Conservation (phyloP, 2,797 vertebrate species). For the Lacerta viridis region DNA sequence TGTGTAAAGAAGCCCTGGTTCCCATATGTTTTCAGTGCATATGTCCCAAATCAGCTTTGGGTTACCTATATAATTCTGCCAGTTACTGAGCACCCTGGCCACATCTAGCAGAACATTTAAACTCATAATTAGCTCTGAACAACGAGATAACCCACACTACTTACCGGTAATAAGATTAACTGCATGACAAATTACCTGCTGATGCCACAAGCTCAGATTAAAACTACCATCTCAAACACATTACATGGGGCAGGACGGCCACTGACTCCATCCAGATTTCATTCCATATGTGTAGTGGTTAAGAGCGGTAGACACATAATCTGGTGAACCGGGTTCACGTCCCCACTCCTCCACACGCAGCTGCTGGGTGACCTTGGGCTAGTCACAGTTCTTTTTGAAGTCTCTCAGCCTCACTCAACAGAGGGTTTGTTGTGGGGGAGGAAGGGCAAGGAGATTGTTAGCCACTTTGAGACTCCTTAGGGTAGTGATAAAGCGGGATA, state of each 20-base stretch:
- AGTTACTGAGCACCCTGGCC: not conserved
- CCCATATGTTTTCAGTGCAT: not conserved
- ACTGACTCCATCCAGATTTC: not conserved
- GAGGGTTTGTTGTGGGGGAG: too few relatives aligned
- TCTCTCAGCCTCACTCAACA: too few relatives aligned
- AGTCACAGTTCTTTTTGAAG: too few relatives aligned
- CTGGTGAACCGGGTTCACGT: too few relatives aligned
- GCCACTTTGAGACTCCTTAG: too few relatives aligned
- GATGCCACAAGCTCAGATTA: slow-evolving; percentile 9
- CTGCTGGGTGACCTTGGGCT: too few relatives aligned
- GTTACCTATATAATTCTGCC: not conserved
- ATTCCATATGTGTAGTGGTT: too few relatives aligned
- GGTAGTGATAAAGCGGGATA: too few relatives aligned
- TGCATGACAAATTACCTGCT: not conserved
- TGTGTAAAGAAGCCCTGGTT: not conserved
- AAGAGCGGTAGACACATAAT: too few relatives aligned
- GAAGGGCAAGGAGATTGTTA: too few relatives aligned
- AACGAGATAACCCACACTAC: not conserved
- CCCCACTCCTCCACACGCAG: too few relatives aligned
- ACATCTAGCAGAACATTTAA: not conserved
- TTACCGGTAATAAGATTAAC: not conserved
- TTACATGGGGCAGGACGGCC: not conserved
- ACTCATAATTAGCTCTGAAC: slow-evolving; percentile 7
- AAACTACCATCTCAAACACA: slow-evolving; percentile 1
- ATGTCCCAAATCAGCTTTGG: not conserved